Percentiles rank a stretch among this genome's conserved stretches.
Evolutionary conservation across 92 coral and sea anemone species (phyloP).

Genomic region (Palythoa grandiflora): DNA sequence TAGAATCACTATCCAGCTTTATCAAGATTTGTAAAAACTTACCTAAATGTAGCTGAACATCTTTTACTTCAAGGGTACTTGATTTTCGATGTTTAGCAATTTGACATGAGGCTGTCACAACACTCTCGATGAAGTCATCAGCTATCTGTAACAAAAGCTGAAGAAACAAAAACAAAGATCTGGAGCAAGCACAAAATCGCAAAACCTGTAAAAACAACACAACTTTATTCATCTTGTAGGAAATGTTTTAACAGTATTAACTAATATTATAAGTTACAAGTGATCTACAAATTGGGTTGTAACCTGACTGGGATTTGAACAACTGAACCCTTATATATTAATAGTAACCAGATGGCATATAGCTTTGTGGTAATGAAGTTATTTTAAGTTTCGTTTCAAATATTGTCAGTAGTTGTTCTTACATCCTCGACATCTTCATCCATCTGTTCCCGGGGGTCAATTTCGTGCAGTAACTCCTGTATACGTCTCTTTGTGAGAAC

Average conservation of each 20-base stretch:
- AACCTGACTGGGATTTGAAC: too few relatives aligned
- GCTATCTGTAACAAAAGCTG: slow-evolving; percentile 94
- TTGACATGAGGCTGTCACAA: slow-evolving; percentile 94
- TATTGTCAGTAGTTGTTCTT: slow-evolving; percentile 35
- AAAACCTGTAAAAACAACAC: too few relatives aligned
- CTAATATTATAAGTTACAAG: too few relatives aligned
- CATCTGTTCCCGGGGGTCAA: slow-evolving; percentile 97
- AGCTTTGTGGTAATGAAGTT: too few relatives aligned
- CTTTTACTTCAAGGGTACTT: slow-evolving; percentile 90
- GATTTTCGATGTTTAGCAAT: slow-evolving; percentile 98
- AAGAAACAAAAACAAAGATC: not conserved
- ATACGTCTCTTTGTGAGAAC: slow-evolving; percentile 91
- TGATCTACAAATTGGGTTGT: too few relatives aligned
- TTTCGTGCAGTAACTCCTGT: slow-evolving; percentile 92
- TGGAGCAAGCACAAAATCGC: too few relatives aligned
- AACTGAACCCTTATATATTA: too few relatives aligned
- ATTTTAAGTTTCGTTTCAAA: not conserved
- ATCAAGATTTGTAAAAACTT: not conserved
- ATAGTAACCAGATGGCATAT: too few relatives aligned
- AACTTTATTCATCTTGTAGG: too few relatives aligned
- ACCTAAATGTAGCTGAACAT: slow-evolving; percentile 96
- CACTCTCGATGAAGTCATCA: slow-evolving; percentile 98
- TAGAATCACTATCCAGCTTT: too few relatives aligned
- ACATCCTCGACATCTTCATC: slow-evolving; percentile 99
- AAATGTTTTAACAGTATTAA: too few relatives aligned